Base-by-base conservation (phyloP, 2,113 vertebrate species). In the Arizona elegans region DNA sequence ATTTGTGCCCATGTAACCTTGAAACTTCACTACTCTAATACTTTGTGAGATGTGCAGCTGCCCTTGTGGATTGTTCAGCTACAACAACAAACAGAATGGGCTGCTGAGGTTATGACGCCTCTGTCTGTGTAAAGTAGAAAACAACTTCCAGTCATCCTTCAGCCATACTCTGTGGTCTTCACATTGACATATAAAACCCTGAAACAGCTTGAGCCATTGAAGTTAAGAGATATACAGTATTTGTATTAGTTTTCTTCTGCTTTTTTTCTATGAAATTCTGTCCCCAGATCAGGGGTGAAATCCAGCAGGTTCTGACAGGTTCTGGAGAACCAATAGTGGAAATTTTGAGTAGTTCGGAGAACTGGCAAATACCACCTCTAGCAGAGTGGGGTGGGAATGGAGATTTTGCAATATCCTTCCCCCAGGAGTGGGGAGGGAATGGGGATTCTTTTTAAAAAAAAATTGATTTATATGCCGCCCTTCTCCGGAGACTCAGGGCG, bases 1-100 rank as follows among this genome's bases (percentile, higher is more conserved):
- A 86, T 90, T 90, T n/a, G 50, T 90, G n/a, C 81, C 81, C 38
- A 24, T 86, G 29, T 87, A 90, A 93, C 92, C 92, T 93, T 93
- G 89, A 87, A 62, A 65, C 56, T 87, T 87, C 81, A 90, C 24
- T 89, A 53, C 65, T 90, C 19, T 54, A 93, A 93, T 58, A 65
- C 92, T 93, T 90, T 13, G 38, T 87, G 53, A 54, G 56, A 43
- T 47, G 81, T 65, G 92, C 56, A 86, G 81, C 43, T 90, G 89
- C 55, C 89, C 89, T 65, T 87, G 33, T 54, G n/a, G 81, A 87
- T 15, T 89, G n/a, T 75, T 88, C 91, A 47, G 15, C 88, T 33
- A 89, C 88, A 43, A 70, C 52, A 92, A 29, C 8, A 90, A 86
- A 86, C 56, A 62, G 19, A 23, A 53, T 29, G 13, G 70, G 7